Conservation (phyloP, 2,888 invertebrate genomes). For the Noctua comes region DNA sequence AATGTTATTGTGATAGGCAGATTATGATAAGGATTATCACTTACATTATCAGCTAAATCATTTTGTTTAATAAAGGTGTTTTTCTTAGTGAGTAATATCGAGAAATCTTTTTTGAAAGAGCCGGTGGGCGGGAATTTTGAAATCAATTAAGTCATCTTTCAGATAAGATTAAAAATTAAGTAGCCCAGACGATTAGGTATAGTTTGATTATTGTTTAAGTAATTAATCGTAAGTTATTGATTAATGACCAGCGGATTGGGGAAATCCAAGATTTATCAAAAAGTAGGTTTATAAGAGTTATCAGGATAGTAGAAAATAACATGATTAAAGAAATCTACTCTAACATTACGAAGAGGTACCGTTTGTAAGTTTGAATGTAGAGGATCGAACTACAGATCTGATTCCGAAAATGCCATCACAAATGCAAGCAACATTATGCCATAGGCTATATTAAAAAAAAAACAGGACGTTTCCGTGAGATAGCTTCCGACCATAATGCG, state of each 20-base stretch:
- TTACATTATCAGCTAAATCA: background rate
- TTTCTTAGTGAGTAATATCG: slow-evolving; percentile 12
- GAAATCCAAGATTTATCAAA: background rate
- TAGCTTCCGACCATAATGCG: too few species aligned
- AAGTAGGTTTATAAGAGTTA: background rate
- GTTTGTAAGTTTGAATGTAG: too few species aligned
- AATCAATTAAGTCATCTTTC: background rate
- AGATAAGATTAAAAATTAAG: background rate
- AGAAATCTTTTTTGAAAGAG: background rate
- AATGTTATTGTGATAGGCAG: slow-evolving; percentile 6
- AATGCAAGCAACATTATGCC: background rate
- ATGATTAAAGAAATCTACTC: background rate
- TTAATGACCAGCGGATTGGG: background rate
- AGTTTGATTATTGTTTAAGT: background rate
- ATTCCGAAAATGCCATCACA: too few species aligned
- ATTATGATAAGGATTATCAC: slow-evolving; percentile 16
- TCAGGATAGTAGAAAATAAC: background rate
- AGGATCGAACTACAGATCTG: too few species aligned
- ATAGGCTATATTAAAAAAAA: background rate
- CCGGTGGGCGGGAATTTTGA: background rate
- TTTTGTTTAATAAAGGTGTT: background rate
- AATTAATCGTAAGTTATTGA: background rate
- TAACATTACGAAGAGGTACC: background rate
- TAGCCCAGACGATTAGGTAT: background rate
- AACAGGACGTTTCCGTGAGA: background rate